phyloP scores from a whole-genome alignment of 37 sponge, comb jelly and placozoan species.

The Cliona cf. orientalis region DNA sequence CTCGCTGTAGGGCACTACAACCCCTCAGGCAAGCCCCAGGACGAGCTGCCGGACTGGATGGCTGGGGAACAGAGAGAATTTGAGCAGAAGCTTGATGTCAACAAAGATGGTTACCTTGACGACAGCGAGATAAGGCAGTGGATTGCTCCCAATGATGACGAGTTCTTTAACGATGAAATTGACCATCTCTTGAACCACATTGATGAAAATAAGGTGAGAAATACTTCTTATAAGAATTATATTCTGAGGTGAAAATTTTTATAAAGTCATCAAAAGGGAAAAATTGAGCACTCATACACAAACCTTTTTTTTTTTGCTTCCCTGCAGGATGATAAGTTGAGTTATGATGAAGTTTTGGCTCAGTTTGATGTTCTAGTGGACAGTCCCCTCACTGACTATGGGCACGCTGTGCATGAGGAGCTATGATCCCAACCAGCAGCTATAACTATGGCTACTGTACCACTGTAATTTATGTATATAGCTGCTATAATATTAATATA shows the following conservation, averaged over 20 bases:
- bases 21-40: neutral
- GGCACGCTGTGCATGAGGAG: constrained; percentile 11
- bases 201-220: constrained; percentile 32
- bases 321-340: constrained; percentile 28
- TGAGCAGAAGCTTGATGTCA: neutral
- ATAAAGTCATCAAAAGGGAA: neutral
- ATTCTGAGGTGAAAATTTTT: neutral
- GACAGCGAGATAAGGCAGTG: neutral
- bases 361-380: constrained; percentile 9
- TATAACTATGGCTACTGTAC: too few relatives aligned
- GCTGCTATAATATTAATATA: too few relatives aligned
- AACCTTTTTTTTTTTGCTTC: neutral
- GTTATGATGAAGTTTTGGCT: constrained; percentile 7
- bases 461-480: too few relatives aligned
- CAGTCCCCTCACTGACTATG: constrained; percentile 26
- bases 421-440: constrained; percentile 18
- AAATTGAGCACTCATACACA: neutral
- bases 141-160: constrained; percentile 13
- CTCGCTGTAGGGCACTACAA: neutral
- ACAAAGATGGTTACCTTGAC: constrained; percentile 7
- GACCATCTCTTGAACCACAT: constrained; percentile 7
- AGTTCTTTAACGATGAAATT: constrained; percentile 1
- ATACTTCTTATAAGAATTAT: neutral
- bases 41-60: constrained; percentile 4
- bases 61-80: neutral